Percentiles rank a stretch among this genome's conserved stretches.
phyloP scores from a whole-genome alignment of 2,888 invertebrate species.

The Luffia ferchaultella region DNA sequence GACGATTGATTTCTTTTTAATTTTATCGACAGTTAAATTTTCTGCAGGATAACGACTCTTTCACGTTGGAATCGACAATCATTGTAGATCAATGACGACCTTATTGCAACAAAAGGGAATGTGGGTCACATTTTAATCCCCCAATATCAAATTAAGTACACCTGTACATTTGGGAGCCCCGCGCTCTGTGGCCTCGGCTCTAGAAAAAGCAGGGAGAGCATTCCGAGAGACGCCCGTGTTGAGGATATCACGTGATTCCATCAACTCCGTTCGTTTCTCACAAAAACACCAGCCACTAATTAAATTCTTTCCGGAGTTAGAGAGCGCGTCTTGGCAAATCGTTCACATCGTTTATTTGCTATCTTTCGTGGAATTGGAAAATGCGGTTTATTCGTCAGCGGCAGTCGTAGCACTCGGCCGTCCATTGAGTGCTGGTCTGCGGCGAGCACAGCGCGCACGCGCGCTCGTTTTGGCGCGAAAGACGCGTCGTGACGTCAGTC shows the following conservation, averaged over 20 bases:
- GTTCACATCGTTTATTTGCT: not conserved
- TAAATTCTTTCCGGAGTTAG: no score
- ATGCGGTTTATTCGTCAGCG: conserved; percentile 8
- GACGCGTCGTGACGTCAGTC: conserved; percentile 62
- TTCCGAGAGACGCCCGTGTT: conserved; percentile 59
- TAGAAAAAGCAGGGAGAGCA: conserved; percentile 62
- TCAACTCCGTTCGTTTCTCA: conserved; percentile 64
- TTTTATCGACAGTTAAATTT: no score
- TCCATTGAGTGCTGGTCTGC: conserved; percentile 58
- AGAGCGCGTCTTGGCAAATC: not conserved
- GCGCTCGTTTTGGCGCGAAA: conserved; percentile 66
- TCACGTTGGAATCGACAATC: no score
- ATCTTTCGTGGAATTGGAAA: not conserved
- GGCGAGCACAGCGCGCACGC: conserved; percentile 54
- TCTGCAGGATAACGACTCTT: no score
- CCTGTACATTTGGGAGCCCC: conserved; percentile 63
- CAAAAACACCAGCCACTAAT: conserved; percentile 21
- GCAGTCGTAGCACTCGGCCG: no score
- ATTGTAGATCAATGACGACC: no score
- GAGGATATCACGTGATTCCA: conserved; percentile 57
- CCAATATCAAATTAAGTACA: conserved; percentile 8
- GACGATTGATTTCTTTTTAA: no score
- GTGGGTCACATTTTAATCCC: no score
- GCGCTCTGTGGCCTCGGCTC: conserved; percentile 49
- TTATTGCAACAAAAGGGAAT: no score